phyloP scores from a whole-genome alignment of 2,888 invertebrate species.

The Parapristionchus giblindavisi region DNA sequence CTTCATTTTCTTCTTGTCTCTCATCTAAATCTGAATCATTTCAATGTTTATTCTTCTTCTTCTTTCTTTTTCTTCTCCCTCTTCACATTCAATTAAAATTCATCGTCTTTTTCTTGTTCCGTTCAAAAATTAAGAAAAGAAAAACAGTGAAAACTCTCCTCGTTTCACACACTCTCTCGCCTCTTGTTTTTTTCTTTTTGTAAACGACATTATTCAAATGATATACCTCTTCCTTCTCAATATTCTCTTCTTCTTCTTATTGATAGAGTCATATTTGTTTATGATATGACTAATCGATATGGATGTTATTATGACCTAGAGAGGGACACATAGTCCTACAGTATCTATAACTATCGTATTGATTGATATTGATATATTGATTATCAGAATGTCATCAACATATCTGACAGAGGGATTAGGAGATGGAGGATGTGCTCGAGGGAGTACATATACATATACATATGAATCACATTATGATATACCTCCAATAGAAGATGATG shows the following conservation, averaged over 20 bases:
- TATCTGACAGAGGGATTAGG: constrained; percentile 65
- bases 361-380: neutral
- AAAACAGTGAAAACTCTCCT: too few relatives aligned
- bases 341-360: too few relatives aligned
- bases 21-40: neutral
- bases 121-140: too few relatives aligned
- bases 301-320: too few relatives aligned
- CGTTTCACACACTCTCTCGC: too few relatives aligned
- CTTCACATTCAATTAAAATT: neutral
- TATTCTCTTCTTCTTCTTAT: neutral
- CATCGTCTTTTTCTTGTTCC: neutral
- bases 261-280: too few relatives aligned
- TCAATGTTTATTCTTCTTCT: neutral
- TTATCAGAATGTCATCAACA: constrained; percentile 65
- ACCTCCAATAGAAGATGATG: constrained; percentile 57
- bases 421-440: constrained; percentile 62
- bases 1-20: neutral
- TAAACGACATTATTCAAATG: neutral
- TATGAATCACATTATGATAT: constrained; percentile 64
- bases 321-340: neutral
- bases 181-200: neutral
- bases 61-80: neutral
- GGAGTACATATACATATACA: constrained; percentile 64
- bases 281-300: too few relatives aligned
- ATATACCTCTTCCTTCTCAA: neutral